Conservation (phyloP, 2,888 invertebrate species). For the Agonopterix arenella region DNA sequence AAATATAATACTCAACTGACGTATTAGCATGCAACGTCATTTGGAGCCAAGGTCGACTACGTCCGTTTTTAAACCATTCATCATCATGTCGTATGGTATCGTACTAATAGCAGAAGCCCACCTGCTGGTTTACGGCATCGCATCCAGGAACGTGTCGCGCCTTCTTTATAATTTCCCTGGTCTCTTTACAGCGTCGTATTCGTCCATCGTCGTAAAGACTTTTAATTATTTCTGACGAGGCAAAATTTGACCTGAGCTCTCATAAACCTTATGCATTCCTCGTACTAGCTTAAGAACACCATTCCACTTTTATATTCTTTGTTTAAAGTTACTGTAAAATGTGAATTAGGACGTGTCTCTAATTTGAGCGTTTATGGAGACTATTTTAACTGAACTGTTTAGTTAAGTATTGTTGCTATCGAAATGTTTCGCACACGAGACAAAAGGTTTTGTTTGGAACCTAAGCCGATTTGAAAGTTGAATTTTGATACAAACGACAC, state of each 20-base stretch:
- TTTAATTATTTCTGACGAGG: conserved; percentile 63
- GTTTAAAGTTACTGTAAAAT: conserved; percentile 38
- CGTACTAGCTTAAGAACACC: conserved; percentile 32
- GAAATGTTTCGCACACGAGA: no score
- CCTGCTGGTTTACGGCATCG: conserved; percentile 45
- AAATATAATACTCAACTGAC: no score
- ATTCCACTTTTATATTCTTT: conserved; percentile 33
- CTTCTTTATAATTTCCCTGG: conserved; percentile 47
- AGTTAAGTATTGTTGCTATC: no score
- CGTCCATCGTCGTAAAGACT: conserved; percentile 54
- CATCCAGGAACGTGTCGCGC: conserved; percentile 39
- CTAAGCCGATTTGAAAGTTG: conserved; percentile 41
- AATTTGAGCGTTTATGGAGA: no score
- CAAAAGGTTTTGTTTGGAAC: background rate
- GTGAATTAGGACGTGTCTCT: background rate
- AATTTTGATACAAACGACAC: conserved; percentile 16
- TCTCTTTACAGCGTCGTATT: conserved; percentile 64
- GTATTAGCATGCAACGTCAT: background rate
- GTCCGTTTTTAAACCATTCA: no score
- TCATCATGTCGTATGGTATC: no score
- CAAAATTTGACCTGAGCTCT: conserved; percentile 42
- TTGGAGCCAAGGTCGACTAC: conserved; percentile 8
- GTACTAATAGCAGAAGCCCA: conserved; percentile 8
- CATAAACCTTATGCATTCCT: conserved; percentile 44
- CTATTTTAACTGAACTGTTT: no score